Evolutionary conservation across 2,113 vertebrate species (phyloP).

Genomic region (Artemisiospiza belli): DNA sequence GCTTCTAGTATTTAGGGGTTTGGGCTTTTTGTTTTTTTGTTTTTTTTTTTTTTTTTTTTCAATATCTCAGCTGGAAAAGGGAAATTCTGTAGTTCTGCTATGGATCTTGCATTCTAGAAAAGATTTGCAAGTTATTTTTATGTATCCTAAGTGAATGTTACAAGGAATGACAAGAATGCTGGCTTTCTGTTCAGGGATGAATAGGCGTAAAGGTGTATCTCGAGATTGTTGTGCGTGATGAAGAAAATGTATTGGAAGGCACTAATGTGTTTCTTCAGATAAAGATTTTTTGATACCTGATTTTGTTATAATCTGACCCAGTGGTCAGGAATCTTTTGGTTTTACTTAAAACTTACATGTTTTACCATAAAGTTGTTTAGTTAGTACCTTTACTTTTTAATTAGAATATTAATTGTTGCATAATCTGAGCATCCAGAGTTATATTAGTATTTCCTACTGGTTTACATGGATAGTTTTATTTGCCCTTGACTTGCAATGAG

Average conservation of each 20-base stretch:
- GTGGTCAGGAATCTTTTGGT: background rate
- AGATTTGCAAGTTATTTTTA: background rate
- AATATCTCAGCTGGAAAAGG: background rate
- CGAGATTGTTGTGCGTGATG: background rate
- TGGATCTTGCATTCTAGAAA: background rate
- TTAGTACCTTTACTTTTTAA: background rate
- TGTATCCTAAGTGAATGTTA: background rate
- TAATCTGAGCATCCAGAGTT: conserved; percentile 35
- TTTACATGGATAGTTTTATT: conserved; percentile 62
- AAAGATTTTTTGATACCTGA: background rate
- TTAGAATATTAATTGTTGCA: background rate
- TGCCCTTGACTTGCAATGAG: conserved; percentile 82
- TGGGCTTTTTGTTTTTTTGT: background rate
- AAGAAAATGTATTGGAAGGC: background rate
- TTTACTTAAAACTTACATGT: background rate
- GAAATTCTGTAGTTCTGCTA: background rate
- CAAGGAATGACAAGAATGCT: background rate
- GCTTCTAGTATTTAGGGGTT: background rate
- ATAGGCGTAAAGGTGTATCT: background rate
- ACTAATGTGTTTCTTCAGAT: background rate
- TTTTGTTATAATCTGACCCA: background rate
- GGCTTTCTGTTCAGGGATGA: background rate
- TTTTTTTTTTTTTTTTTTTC: background rate
- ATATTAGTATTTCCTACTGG: conserved; percentile 64
- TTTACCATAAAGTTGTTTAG: background rate